Base-by-base conservation (phyloP, 1,140 invertebrate species). In the Apis dorsata region DNA sequence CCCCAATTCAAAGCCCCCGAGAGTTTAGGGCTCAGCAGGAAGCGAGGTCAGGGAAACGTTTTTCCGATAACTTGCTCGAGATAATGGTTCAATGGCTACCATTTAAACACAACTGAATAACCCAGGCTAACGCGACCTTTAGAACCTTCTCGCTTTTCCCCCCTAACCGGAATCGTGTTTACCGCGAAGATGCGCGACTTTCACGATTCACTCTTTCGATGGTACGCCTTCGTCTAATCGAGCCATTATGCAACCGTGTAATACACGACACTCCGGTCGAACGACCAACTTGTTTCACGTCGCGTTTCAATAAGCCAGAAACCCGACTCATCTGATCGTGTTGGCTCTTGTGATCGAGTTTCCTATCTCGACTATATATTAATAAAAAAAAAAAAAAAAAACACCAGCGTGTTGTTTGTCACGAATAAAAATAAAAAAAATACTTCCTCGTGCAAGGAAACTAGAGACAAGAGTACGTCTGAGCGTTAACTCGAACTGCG, bases 121-220 rank as follows among this genome's bases (percentile, higher is more conserved):
- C n/a, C 62, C 55, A 17, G 34, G 19, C 28, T 10, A 34, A 65
- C 24, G 44, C 53, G 77, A 80, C 82, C 78, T 84, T 80, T 83
- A 53, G 9, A 78, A 65, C 81, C 2, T 55, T 51, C 44, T 21
- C 63, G 57, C 60, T 79, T 59, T 59, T 71, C 62, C 28, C 34
- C 34, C 7, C 34, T 44, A 44, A 21, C 0, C 60, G n/a, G 13
- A 34, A 24, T 72, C 75, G 68, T 57, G 73, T 51, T 13, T 65
- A 51, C 13, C 7, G 19, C 24, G 21, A 68, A 59, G 70, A 84
- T 73, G 69, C 82, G 51, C 69, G 57, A 84, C 82, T 84, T 84
- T 84, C 82, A 74, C 82, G 82, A 68, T 44, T 7, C 34, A 62
- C 34, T 65, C 81, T 63, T 79, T 72, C 66, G 51, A 78, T 34